Evolutionary conservation across 2,888 invertebrate genomes (phyloP).

Genomic region (Macrostomum cliftonense): DNA sequence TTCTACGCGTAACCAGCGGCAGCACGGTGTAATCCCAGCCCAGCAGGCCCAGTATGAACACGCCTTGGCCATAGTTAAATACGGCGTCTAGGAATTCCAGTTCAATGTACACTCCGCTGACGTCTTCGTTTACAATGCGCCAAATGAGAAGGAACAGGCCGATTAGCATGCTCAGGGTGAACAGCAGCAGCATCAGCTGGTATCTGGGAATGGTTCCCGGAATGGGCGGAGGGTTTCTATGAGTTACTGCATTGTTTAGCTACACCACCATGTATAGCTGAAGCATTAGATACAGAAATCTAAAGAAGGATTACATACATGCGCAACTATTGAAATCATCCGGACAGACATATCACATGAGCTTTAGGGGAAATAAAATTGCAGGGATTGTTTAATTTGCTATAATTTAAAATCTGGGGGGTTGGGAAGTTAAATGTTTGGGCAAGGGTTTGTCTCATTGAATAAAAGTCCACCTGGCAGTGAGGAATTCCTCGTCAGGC

Average conservation of each 20-base stretch:
- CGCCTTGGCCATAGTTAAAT: constrained; percentile 64
- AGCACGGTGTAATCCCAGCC: constrained; percentile 26
- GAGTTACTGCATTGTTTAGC: no score
- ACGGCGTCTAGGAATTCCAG: constrained; percentile 75
- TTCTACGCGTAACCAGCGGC: not conserved
- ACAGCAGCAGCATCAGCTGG: constrained; percentile 1
- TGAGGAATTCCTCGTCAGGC: not conserved
- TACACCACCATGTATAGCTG: no score
- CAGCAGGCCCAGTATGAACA: constrained; percentile 65
- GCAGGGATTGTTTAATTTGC: no score
- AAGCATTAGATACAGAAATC: no score
- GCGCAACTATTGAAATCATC: no score
- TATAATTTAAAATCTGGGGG: no score
- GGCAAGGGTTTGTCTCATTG: no score
- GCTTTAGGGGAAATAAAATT: no score
- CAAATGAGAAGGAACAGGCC: constrained; percentile 48
- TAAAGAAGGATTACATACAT: no score
- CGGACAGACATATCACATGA: no score
- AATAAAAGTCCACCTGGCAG: not conserved
- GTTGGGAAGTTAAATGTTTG: no score
- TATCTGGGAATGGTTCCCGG: not conserved
- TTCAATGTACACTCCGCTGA: constrained; percentile 73
- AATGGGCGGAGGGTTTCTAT: no score
- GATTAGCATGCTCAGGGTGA: constrained; percentile 36
- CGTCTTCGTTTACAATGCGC: constrained; percentile 34